Percentiles rank a stretch among this genome's conserved stretches.
phyloP scores from a whole-genome alignment of 2,888 invertebrate species.

The Melinopterus prodromus region DNA sequence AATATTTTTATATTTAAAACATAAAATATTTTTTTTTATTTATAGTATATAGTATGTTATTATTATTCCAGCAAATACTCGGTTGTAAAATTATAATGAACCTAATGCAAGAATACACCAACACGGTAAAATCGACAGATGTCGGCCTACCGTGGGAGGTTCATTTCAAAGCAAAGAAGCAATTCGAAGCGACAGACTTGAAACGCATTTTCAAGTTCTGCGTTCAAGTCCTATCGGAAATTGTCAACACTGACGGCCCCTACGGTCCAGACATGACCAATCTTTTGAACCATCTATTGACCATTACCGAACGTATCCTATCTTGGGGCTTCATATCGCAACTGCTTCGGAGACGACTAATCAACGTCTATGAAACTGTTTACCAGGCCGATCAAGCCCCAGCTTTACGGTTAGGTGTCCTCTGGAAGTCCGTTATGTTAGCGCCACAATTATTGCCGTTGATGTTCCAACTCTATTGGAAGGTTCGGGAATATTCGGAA shows the following conservation, averaged over 20 bases:
- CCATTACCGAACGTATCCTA: constrained; percentile 80
- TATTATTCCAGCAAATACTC: constrained; percentile 71
- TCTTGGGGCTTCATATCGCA: constrained; percentile 84
- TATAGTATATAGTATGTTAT: neutral
- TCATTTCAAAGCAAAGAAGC: constrained; percentile 83
- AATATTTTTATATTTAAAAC: too few relatives aligned
- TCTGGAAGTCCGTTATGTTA: constrained; percentile 82
- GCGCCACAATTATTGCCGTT: constrained; percentile 78
- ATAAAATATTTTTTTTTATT: neutral
- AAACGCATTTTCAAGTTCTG: constrained; percentile 82
- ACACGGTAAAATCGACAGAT: constrained; percentile 84
- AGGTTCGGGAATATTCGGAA: constrained; percentile 78
- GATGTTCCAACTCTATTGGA: constrained; percentile 85
- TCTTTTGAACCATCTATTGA: constrained; percentile 74
- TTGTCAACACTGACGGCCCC: constrained; percentile 63
- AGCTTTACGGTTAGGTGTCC: constrained; percentile 67
- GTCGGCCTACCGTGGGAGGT: constrained; percentile 89
- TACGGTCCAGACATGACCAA: constrained; percentile 64
- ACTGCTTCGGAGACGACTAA: constrained; percentile 71
- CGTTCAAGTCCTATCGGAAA: constrained; percentile 68
- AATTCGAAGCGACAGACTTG: constrained; percentile 83
- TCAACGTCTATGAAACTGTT: constrained; percentile 75
- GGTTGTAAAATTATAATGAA: constrained; percentile 86
- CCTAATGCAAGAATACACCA: constrained; percentile 89
- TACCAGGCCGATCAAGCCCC: constrained; percentile 72